Evolutionary conservation across 2,888 invertebrate species (phyloP).

Genomic region (Hoplodrina ambigua): DNA sequence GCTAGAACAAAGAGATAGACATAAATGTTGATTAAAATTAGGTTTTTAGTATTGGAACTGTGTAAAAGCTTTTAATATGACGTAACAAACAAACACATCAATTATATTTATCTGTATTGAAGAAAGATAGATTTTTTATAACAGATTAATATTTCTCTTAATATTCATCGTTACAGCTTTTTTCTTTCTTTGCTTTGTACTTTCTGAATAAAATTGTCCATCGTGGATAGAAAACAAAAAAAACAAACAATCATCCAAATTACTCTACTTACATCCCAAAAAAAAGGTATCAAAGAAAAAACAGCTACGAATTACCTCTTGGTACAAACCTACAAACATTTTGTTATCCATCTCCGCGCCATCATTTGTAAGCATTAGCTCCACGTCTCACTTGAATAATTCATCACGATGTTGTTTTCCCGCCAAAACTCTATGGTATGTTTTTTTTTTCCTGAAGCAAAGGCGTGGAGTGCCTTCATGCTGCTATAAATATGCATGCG

Average conservation of each 20-base stretch:
- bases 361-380: conserved; percentile 80
- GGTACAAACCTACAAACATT: conserved; percentile 15
- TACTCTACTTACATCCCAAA: not conserved
- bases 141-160: no score
- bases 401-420: conserved; percentile 73
- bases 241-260: not conserved
- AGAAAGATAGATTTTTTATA: no score
- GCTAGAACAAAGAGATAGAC: no score
- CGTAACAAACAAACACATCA: no score
- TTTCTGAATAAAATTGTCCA: no score
- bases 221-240: no score
- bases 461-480: conserved; percentile 57
- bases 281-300: not conserved
- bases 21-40: no score
- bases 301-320: conserved; percentile 49
- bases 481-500: conserved; percentile 75
- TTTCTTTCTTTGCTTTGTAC: no score
- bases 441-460: conserved; percentile 67
- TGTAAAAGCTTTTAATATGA: no score
- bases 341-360: conserved; percentile 44
- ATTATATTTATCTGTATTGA: no score
- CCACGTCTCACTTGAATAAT: conserved; percentile 76
- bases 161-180: no score
- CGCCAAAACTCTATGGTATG: conserved; percentile 58
- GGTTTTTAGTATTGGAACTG: no score